Base-by-base conservation (phyloP, 2,888 invertebrate genomes). In the Epirrita christyi region DNA sequence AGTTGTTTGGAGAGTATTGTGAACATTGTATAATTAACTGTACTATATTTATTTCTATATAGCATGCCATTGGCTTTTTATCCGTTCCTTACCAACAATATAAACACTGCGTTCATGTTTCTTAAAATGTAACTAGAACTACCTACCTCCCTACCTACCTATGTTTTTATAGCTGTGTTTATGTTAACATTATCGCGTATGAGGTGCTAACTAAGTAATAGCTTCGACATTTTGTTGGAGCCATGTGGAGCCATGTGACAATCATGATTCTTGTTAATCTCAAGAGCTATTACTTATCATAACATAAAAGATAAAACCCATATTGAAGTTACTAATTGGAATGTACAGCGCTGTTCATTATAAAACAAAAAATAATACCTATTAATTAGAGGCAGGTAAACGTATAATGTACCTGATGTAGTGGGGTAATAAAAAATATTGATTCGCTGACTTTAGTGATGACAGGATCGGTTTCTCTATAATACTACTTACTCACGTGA, bases 181-280 rank as follows among this genome's bases (percentile, higher is more conserved):
- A 63, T 67, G 55, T 44, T 47, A 57, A 53, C 56, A 46, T 64
- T 63, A 57, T 60, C 56, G 63, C 42, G 50, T 46, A 55, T 46
- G 61, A 61, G 59, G 63, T 65, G 62, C 55, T 63, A 59, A 65
- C 53, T 63, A 59, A 63, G 53, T 64, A 59, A 67, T 59, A 49
- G 40, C 53, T 54, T 15, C 42, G 47, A 55, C 53, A 54, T 55
- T 53, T 15, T 55, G 47, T 58, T 52, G 29, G 28, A 37, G 37
- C 13, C 27, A n/a, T 55, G 34, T 52, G 29, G 28, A 37, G 37
- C 13, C 27, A n/a, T 55, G 34, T 54, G 44, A 54, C 47, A 58
- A 51, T 38, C 15, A 46, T 37, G 37, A 49, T 54, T 50, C 34
- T 54, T 43, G 27, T 55, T 55, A 43, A 45, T 28, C 32, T 44